Conservation (phyloP, 2,888 invertebrate genomes). For the Cecidostiba fungosa region DNA sequence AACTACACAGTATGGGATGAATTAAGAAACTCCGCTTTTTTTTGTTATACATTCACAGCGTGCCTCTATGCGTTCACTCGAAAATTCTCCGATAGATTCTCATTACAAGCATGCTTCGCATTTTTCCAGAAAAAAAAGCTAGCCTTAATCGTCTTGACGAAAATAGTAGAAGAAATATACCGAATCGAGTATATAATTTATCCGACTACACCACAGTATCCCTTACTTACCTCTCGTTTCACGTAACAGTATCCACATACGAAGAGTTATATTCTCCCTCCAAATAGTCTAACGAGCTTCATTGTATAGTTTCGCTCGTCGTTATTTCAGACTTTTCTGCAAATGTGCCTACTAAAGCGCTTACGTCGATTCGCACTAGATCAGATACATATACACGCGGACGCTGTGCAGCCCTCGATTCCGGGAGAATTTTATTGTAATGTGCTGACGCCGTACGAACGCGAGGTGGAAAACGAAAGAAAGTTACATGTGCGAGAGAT, state of each 20-base stretch:
- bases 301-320: neutral
- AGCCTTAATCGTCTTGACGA: neutral
- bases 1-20: too few relatives aligned
- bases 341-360: constrained; percentile 40
- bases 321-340: constrained; percentile 19
- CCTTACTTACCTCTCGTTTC: neutral
- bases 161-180: neutral
- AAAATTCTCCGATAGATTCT: neutral
- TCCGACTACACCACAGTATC: neutral
- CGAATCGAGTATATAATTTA: neutral
- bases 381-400: constrained; percentile 24
- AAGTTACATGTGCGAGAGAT: neutral
- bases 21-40: neutral
- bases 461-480: constrained; percentile 7
- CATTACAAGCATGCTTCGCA: neutral
- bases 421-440: constrained; percentile 50
- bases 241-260: neutral
- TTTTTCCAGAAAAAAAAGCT: neutral
- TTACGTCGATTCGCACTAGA: constrained; percentile 43
- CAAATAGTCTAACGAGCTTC: constrained; percentile 50
- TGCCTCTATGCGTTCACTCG: neutral
- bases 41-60: neutral
- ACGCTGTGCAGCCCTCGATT: neutral
- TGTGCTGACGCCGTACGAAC: constrained; percentile 28
- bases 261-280: constrained; percentile 2